These are phyloP conservation scores for Sclerodermus sp. DNA, from an alignment of 2,888 invertebrate genomes.

Conservation along the genomic window DNA sequence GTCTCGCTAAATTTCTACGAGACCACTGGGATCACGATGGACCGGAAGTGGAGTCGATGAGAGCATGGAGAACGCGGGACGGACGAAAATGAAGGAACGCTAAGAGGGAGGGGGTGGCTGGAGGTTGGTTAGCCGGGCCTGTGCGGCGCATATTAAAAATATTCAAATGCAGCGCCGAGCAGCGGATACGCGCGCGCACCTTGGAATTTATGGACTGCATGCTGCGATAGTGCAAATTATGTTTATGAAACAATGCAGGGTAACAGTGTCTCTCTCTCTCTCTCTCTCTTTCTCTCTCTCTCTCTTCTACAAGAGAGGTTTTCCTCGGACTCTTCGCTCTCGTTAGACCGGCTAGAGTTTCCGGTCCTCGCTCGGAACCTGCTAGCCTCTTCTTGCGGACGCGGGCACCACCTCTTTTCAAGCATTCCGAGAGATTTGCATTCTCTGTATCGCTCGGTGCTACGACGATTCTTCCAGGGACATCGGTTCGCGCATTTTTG, in stretches of 20 bases:
- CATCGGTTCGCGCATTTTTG: conserved; percentile 6
- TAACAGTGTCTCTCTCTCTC: not conserved
- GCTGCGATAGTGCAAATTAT: conserved; percentile 45
- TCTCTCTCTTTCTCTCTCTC: conserved; percentile 1
- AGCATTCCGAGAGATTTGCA: too few relatives aligned
- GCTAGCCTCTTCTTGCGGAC: too few relatives aligned
- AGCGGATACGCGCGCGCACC: conserved; percentile 3
- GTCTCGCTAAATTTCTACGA: not conserved
- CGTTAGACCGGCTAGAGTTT: too few relatives aligned
- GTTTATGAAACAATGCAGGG: conserved; percentile 43
- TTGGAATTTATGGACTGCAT: conserved; percentile 37
- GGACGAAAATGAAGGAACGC: conserved; percentile 1
- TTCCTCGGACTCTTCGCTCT: too few relatives aligned
- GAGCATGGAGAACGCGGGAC: not conserved
- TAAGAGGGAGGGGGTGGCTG: conserved; percentile 21
- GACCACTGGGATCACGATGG: too few relatives aligned
- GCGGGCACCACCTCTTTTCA: too few relatives aligned
- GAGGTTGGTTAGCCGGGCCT: conserved; percentile 48
- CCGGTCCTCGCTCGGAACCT: too few relatives aligned
- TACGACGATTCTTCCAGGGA: too few relatives aligned
- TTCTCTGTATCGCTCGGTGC: too few relatives aligned
- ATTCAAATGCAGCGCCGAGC: conserved; percentile 42
- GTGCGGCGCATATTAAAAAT: conserved; percentile 54
- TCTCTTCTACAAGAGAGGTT: too few relatives aligned
- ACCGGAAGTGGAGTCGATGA: not conserved